Evolutionary conservation across 2,888 invertebrate species (phyloP).

Genomic region (Phania funesta): DNA sequence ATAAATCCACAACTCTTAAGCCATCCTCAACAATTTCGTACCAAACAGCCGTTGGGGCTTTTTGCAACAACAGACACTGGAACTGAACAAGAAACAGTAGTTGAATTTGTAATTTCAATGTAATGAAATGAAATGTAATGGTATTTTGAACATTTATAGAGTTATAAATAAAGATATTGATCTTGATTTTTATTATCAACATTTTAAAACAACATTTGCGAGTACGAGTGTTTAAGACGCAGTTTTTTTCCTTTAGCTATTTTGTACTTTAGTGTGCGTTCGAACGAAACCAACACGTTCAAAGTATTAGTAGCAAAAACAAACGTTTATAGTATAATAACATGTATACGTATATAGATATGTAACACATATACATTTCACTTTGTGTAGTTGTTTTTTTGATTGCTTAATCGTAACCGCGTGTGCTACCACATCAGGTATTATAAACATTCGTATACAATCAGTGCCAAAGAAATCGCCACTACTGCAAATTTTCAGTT

Average conservation of each 20-base stretch:
- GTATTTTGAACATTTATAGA: slow-evolving; percentile 67
- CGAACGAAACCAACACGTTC: slow-evolving; percentile 41
- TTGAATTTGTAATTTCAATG: slow-evolving; percentile 60
- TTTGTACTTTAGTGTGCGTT: neutral
- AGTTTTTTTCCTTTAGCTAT: neutral
- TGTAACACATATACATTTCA: neutral
- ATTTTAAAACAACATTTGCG: slow-evolving; percentile 1
- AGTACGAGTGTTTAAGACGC: neutral
- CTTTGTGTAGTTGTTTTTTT: slow-evolving; percentile 15
- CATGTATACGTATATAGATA: neutral
- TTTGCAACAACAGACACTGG: slow-evolving; percentile 27
- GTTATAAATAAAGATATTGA: slow-evolving; percentile 68
- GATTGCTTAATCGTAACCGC: slow-evolving; percentile 59
- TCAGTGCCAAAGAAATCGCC: slow-evolving; percentile 15
- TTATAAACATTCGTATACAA: slow-evolving; percentile 7
- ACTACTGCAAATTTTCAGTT: neutral
- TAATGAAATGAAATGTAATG: slow-evolving; percentile 56
- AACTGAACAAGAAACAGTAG: slow-evolving; percentile 54
- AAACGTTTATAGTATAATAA: neutral
- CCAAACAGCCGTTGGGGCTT: slow-evolving; percentile 47
- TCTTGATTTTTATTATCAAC: slow-evolving; percentile 64
- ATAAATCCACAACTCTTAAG: slow-evolving; percentile 42
- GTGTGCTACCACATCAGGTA: neutral
- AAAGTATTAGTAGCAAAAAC: slow-evolving; percentile 16
- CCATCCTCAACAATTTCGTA: slow-evolving; percentile 18